phyloP scores from a whole-genome alignment of 2,797 vertebrate species.

The Cercopithecus petaurista region DNA sequence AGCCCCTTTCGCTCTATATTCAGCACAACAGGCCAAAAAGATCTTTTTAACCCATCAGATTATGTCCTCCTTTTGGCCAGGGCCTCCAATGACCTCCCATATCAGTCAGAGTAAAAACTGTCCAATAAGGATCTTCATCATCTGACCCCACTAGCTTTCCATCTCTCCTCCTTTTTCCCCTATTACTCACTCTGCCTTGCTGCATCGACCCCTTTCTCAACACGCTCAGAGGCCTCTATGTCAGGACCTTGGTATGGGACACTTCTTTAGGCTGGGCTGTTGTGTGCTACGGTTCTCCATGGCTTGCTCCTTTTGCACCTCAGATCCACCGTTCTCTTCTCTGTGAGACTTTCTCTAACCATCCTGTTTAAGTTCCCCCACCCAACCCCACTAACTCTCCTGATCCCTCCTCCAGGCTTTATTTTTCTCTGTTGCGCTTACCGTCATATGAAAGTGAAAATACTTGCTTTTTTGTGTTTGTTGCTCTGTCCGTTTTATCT shows the following conservation, averaged over 20 bases:
- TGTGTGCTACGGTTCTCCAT: background rate
- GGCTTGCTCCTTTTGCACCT: background rate
- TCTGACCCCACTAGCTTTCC: background rate
- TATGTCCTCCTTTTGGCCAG: background rate
- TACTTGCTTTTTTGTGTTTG: background rate
- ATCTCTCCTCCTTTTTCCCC: background rate
- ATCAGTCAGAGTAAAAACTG: background rate
- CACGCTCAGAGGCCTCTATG: background rate
- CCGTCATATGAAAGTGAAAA: background rate
- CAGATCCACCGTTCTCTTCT: rapidly evolving
- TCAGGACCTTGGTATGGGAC: background rate
- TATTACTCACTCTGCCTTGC: rapidly evolving
- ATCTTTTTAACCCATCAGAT: background rate
- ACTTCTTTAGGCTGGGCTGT: background rate
- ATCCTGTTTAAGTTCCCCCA: too few species aligned
- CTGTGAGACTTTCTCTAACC: background rate
- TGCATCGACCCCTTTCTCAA: background rate
- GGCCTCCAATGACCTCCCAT: background rate
- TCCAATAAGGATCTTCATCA: background rate
- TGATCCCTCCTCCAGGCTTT: background rate
- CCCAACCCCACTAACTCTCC: rapidly evolving
- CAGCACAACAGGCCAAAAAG: background rate
- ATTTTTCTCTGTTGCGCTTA: background rate
- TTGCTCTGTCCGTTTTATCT: background rate
- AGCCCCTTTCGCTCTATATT: background rate